Base-by-base conservation (phyloP, 2,797 vertebrate species). In the Carcharodon carcharias region DNA sequence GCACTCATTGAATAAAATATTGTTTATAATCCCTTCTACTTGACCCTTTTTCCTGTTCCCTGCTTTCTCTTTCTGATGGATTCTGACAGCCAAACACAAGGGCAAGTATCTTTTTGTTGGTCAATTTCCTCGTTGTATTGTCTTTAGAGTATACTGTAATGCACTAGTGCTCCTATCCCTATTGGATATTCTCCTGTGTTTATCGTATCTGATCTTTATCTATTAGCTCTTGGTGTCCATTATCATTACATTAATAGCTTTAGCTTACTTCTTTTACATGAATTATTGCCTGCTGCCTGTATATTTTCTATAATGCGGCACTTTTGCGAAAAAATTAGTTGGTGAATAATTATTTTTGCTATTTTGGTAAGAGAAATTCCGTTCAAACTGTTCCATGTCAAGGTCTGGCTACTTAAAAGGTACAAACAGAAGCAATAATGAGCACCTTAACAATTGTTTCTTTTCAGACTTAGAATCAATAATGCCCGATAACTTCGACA, bases 1-100 rank as follows among this genome's bases (percentile, higher is more conserved):
- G 98, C 98, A 97, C 97, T 97, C 97, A 98, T 98, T 99, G 99
- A 99, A 99, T 99, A 99, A 99, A 99, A 99, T 99, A 99, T 99
- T 99, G 99, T 98, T 98, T 98, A 97, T 99, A 98, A 98, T 97
- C 99, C 98, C 97, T 98, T 98, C 99, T 98, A 98, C 98, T 99
- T 99, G 98, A 98, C 98, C 98, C 97, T 98, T 98, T 98, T 96
- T 98, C 98, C 98, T 98, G 97, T 98, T 98, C 97, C 98, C 97
- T 98, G 97, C 99, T 98, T 98, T 98, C 97, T 98, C 97, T 98
- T 97, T 98, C 97, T 97, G 97, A 97, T 97, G 98, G 98, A 98
- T 98, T 97, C 97, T 96, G 96, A n/a, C 97, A 99, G 97, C 97
- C 97, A 97, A 97, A 97, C 97, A 87, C 96, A 98, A 98, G 98